Evolutionary conservation across 2,113 vertebrate species (phyloP), one percentile per base, ranked within the genome.

Genomic region (Eupsittula cactorum): DNA sequence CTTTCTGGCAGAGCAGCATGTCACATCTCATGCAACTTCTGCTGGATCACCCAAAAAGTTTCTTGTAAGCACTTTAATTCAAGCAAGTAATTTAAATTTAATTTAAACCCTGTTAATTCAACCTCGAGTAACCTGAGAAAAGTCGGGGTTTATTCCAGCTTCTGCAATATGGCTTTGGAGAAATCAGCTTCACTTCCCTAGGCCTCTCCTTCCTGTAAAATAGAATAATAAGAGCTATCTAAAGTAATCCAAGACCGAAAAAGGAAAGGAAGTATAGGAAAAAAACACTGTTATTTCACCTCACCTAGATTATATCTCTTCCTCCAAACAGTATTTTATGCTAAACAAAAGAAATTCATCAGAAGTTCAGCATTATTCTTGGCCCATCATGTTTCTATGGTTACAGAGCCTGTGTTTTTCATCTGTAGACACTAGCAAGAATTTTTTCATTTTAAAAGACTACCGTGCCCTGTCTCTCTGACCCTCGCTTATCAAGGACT

Each of bases 321-420:
- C 81, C 79, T 94, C 82, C 79, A 96, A 94, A 81, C 67, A 86
- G 33, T 16, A 16, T 97, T 96, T 97, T 96, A 76, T 92, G 91
- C 88, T 96, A 97, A 97, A 97, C 92, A 98, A 97, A 97, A 88
- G 67, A 93, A 97, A 96, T 96, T 94, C 86, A 97, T 97, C 94
- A 92, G 91, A 96, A 95, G 89, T 93, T 98, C 93, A 92, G 82
- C 92, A 97, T 97, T 96, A 97, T 97, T 92, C 94, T 98, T 97
- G 96, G 94, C 86, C 96, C 95, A 92, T 97, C 94, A 82, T 78
- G 98, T 98, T 98, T 96, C 98, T 96, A 98, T 98, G 97, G 98
- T 98, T 98, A 98, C 98, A 29, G 74, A 87, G 80, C 59, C 86
- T 85, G 69, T 96, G 93, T 95, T 96, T 94, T 97, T 97, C 95